phyloP scores from a whole-genome alignment of 2,113 vertebrate species.

The Gnathonemus longibarbis region DNA sequence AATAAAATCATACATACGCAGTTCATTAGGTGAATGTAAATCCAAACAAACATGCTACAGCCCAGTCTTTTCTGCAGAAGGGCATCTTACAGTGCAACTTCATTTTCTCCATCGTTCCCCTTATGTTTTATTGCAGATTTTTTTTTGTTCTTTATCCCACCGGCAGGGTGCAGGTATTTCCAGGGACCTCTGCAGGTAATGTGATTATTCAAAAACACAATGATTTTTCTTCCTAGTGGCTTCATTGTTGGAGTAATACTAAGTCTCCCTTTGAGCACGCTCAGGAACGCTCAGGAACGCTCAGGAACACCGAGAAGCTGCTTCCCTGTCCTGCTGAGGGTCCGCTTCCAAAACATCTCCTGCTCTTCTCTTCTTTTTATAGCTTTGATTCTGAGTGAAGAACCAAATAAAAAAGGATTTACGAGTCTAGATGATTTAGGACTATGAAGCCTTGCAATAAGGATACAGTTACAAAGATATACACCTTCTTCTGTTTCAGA shows the following conservation, averaged over 20 bases:
- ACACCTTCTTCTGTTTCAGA: not conserved
- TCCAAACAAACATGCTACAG: not conserved
- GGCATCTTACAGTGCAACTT: conserved; percentile 35
- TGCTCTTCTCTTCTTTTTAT: conserved; percentile 23
- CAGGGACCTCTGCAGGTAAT: conserved; percentile 42
- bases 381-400: conserved; percentile 18
- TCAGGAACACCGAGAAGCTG: not conserved
- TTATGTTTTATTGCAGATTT: conserved; percentile 34
- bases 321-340: not conserved
- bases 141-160: conserved; percentile 51
- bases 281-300: conserved; percentile 28
- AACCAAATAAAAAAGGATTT: conserved; percentile 15
- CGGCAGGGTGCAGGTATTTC: conserved; percentile 46
- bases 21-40: not conserved
- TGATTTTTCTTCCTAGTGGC: conserved; percentile 26
- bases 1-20: not conserved
- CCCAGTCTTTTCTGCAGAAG: not conserved
- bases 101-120: conserved; percentile 32
- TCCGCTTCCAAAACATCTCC: conserved; percentile 32
- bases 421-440: conserved; percentile 16
- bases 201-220: conserved; percentile 49
- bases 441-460: not conserved
- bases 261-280: conserved; percentile 26
- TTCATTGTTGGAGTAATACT: conserved; percentile 40
- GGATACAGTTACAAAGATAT: not conserved